Base-by-base conservation (phyloP, 2,113 vertebrate species). In the Paramisgurnus dabryanus region DNA sequence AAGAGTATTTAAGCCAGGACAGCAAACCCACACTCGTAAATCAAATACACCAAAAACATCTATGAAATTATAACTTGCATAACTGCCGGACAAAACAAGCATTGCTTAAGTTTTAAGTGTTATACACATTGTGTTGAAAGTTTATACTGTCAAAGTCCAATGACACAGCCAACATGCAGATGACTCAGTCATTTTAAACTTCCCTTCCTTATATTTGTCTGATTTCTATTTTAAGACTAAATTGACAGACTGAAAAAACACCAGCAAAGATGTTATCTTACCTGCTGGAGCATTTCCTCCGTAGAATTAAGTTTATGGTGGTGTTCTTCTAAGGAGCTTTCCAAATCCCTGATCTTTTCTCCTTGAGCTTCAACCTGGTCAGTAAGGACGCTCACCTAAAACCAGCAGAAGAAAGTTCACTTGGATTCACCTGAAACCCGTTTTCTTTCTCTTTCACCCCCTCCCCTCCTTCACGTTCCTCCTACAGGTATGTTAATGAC, bases 321-420 rank as follows among this genome's bases (percentile, higher is more conserved):
- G 79, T 99, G 96, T 6, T 96, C 95, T 87, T 97, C 96, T 67
- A 99, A 93, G 86, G 96, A 97, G 79, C 93, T 94, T 88, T 98
- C 97, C 5, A 99, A 89, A 87, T 99, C 97, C 86, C 95, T 90
- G 86, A 99, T 99, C 92, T 99, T 99, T 90, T 99, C 98, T 80
- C 97, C 98, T 87, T 99, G 98, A 3, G 96, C 97, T 90, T 99
- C 97, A 85, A 99, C 97, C 90, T 99, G 98, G 90, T 99, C 97
- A 4, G 97, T 99, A 87, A 99, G 95, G 70, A 99, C 95, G 58
- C 97, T 98, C 90, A 99, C 97, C 98, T 99, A 65, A 76, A 80
- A 83, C 82, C 79, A 27, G 88, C 43, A 73, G 27, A 47, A 17
- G 17, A 80, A 50, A 13, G 34, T 49, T 68, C 63, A 76, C 22